Evolutionary conservation across 1,140 invertebrate species (phyloP).

Genomic region (Papilio helenus): DNA sequence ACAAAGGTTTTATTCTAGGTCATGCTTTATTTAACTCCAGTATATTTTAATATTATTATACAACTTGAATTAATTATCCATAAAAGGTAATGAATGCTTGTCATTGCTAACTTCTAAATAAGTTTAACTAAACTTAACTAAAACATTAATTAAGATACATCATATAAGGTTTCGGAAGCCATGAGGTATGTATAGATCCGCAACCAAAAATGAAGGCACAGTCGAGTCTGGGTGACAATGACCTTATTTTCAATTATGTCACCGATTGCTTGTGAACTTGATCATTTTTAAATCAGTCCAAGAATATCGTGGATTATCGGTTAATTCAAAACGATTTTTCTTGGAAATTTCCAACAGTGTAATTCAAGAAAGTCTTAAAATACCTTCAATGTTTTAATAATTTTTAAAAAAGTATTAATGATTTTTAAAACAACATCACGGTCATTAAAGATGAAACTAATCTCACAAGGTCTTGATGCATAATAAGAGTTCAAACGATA

Average conservation of each 20-base stretch:
- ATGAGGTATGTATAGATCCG: not conserved
- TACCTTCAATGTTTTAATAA: too few species aligned
- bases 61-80: not conserved
- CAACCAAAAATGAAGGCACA: not conserved
- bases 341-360: not conserved
- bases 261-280: not conserved
- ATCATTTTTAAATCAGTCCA: not conserved
- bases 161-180: not conserved
- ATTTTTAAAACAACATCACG: not conserved
- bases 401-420: too few species aligned
- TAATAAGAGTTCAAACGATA: constrained; percentile 11
- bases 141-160: not conserved
- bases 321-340: not conserved
- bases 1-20: not conserved
- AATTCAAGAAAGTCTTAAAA: too few species aligned
- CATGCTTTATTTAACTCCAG: not conserved
- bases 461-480: not conserved
- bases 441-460: not conserved
- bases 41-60: not conserved
- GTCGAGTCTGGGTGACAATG: not conserved
- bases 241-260: not conserved
- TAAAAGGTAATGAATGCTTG: not conserved
- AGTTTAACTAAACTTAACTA: not conserved
- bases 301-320: not conserved
- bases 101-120: not conserved